Evolutionary conservation across 2,888 invertebrate species (phyloP), one percentile per base, ranked within the genome.

Genomic region (Molorchus minor): DNA sequence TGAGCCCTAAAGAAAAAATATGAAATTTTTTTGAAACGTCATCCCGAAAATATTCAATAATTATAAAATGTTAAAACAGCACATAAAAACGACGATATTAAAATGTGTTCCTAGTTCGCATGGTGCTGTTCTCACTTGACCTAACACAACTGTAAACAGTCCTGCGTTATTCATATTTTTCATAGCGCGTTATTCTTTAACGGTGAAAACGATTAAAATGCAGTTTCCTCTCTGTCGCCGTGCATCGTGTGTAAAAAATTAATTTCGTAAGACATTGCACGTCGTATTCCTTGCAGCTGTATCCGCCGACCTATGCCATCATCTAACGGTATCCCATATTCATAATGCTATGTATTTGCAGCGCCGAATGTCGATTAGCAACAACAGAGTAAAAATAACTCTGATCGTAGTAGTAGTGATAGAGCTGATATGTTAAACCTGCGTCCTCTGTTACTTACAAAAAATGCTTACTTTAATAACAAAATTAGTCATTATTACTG

Each of bases 231-330:
- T 25, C 8, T 25, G 8, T 33, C 5, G 33, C 7, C n/a, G 33
- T 33, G n/a, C n/a, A n/a, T 10, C 33, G 12, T 10, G 33, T n/a
- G 12, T 17, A 25, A 45, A 45, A 44, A 15, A 5, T 45, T 12
- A 45, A 17, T 45, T 29, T 17, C 30, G 10, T 5, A 47, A 33
- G 25, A 33, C 35, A 12, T n/a, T 29, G 33, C 33, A 33, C 19
- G 13, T 46, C 46, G 46, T 55, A 55, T 55, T 29, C 40, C 25
- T 40, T 5, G 33, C 21, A 40, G 40, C 55, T 55, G 46, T 46
- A 47, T 46, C 52, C 58, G 41, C 43, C 45, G 58, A 58, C 58
- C 58, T 52, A 44, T 58, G 15, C 15, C 38, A 33, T 30, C 45
- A n/a, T 12, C n/a, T 58, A 58, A 58, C 58, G 58, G 58, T 38